Conservation (phyloP, 2,113 vertebrate genomes). For the Spheniscus mendiculus region DNA sequence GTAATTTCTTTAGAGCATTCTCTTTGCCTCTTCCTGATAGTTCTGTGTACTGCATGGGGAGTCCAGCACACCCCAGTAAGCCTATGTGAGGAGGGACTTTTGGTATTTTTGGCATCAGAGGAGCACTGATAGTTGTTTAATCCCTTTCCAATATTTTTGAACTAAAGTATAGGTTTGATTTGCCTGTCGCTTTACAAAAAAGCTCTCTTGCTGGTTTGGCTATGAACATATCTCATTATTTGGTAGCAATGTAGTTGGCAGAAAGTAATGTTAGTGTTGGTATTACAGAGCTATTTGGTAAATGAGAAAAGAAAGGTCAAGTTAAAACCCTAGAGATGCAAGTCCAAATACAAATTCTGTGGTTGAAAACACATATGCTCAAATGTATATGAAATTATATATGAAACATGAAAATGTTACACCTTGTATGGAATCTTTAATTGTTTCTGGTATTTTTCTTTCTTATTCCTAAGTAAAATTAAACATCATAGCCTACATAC, state of each 20-base stretch:
- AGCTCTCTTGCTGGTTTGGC: background rate
- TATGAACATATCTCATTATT: background rate
- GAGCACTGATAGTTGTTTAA: background rate
- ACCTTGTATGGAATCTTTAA: accelerated
- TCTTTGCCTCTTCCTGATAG: background rate
- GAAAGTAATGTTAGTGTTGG: background rate
- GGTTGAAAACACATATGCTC: background rate
- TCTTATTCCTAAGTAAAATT: background rate
- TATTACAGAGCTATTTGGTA: background rate
- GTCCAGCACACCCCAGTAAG: background rate
- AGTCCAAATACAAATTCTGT: background rate
- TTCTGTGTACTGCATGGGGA: background rate
- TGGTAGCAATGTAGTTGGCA: background rate
- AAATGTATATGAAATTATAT: background rate
- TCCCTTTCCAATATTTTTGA: background rate
- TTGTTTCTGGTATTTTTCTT: background rate
- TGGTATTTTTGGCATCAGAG: background rate
- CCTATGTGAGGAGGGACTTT: background rate
- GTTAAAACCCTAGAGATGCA: background rate
- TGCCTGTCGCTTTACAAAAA: background rate
- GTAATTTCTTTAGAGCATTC: background rate
- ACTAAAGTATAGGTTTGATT: background rate
- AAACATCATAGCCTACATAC: background rate
- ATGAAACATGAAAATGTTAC: background rate
- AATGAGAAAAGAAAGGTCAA: background rate